phyloP scores from a whole-genome alignment of 1,140 invertebrate species.

The Chelonus insularis region DNA sequence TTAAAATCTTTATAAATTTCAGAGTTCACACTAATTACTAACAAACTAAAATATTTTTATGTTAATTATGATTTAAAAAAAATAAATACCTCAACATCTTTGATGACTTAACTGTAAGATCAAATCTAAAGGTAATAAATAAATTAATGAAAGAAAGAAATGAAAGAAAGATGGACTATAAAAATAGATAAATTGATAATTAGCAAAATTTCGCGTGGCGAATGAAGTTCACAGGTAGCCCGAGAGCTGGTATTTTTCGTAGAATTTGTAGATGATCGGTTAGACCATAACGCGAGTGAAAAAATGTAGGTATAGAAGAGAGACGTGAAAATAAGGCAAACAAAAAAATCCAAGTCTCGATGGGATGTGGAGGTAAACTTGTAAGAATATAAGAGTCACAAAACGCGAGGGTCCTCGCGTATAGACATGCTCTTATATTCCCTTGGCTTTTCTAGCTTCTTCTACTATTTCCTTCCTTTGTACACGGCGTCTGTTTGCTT shows the following conservation, averaged over 20 bases:
- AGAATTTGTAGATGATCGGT: too few relatives aligned
- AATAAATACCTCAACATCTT: too few relatives aligned
- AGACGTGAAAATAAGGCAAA: background rate
- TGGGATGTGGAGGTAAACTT: background rate
- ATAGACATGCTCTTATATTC: slow-evolving; percentile 28
- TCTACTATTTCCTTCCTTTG: slow-evolving; percentile 34
- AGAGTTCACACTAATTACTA: too few relatives aligned
- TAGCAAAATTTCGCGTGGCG: slow-evolving; percentile 24
- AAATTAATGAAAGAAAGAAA: too few relatives aligned
- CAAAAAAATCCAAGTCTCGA: slow-evolving; percentile 3
- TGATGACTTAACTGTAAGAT: too few relatives aligned
- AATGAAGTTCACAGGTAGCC: slow-evolving; percentile 21
- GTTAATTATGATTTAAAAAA: too few relatives aligned
- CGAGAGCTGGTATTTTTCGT: slow-evolving; percentile 9
- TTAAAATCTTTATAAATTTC: too few relatives aligned
- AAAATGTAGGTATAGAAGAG: background rate
- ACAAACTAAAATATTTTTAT: too few relatives aligned
- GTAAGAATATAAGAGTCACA: background rate
- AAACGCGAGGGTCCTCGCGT: slow-evolving; percentile 2
- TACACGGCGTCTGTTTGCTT: slow-evolving; percentile 38
- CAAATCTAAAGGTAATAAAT: too few relatives aligned
- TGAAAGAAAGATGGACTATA: too few relatives aligned
- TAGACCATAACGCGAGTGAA: background rate
- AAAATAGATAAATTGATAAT: slow-evolving; percentile 18
- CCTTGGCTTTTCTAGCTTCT: slow-evolving; percentile 23